Evolutionary conservation across 2,888 invertebrate genomes (phyloP), one percentile per base, ranked within the genome.

Genomic region (Drosophila acutilabella): DNA sequence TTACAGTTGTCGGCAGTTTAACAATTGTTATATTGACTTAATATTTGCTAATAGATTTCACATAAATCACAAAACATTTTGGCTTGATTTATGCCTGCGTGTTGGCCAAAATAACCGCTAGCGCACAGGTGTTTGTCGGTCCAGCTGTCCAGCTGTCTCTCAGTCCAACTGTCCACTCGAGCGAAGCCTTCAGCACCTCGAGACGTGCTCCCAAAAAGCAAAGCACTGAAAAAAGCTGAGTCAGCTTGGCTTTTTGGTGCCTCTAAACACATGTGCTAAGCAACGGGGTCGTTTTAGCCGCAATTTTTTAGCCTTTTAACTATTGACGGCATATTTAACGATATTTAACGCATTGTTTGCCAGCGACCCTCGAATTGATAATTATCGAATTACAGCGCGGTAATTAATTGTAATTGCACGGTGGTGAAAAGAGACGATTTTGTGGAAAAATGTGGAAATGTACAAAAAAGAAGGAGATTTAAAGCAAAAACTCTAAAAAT

Each of bases 1-100:
- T 59, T n/a, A 67, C 33, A 45, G 36, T 45, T 33, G 56, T 44
- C 42, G 23, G n/a, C 18, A 48, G 40, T 40, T 50, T 33, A 4
- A 40, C 84, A 81, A 84, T 82, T 85, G 80, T 75, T 69, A 73
- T 77, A 71, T 78, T 84, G 78, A 74, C 59, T 85, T 78, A 82
- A 82, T 82, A 69, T 78, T 85, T 80, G 82, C 78, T 82, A 82
- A 82, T 82, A 82, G 82, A 75, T 85, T 80, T 69, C 73, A 70
- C 82, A 82, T 82, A 82, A 82, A 82, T 82, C 82, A 85, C 75
- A 73, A 75, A 71, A 73, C 52, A 62, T 67, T 58, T 20, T 84
- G 73, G 56, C 82, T 78, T 82, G 85, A 82, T 82, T 82, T 82
- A 82, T 81, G 79, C 84, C 74, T 50, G 71, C 36, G 36, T 36